Evolutionary conservation across 1,140 invertebrate species (phyloP).

Genomic region (Rhynchophorus ferrugineus): DNA sequence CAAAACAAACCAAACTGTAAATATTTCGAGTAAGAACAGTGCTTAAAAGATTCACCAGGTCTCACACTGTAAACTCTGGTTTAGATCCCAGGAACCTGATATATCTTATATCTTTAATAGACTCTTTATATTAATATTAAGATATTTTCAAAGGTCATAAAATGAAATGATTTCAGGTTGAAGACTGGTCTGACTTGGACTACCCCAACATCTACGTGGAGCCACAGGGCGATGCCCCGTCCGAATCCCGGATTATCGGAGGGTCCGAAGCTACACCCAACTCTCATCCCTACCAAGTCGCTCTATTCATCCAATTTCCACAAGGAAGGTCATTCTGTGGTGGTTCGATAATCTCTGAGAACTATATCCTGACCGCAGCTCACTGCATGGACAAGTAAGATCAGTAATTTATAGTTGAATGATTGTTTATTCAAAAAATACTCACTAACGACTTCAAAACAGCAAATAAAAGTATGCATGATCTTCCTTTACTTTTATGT

Average conservation of each 20-base stretch:
- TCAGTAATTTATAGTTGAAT: neutral
- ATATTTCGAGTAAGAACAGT: no score
- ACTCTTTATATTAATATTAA: no score
- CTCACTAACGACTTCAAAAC: neutral
- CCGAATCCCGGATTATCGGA: slow-evolving; percentile 35
- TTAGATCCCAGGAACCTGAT: no score
- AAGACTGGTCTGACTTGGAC: slow-evolving; percentile 1
- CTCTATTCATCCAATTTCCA: slow-evolving; percentile 25
- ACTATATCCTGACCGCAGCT: slow-evolving; percentile 51
- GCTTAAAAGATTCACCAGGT: no score
- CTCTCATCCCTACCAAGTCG: slow-evolving; percentile 40
- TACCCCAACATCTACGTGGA: slow-evolving; percentile 11
- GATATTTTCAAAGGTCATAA: no score
- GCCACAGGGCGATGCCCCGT: slow-evolving; percentile 6
- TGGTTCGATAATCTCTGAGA: slow-evolving; percentile 46
- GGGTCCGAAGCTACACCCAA: slow-evolving; percentile 37
- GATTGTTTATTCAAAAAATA: neutral
- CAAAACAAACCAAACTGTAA: no score
- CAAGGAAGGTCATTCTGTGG: slow-evolving; percentile 40
- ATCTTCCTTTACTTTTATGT: no score
- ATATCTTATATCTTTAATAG: no score
- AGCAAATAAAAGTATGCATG: no score
- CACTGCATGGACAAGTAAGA: slow-evolving; percentile 45
- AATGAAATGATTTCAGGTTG: neutral
- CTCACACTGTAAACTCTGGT: no score